phyloP scores from a whole-genome alignment of 1,140 invertebrate species.

The Eumeta japonica region DNA sequence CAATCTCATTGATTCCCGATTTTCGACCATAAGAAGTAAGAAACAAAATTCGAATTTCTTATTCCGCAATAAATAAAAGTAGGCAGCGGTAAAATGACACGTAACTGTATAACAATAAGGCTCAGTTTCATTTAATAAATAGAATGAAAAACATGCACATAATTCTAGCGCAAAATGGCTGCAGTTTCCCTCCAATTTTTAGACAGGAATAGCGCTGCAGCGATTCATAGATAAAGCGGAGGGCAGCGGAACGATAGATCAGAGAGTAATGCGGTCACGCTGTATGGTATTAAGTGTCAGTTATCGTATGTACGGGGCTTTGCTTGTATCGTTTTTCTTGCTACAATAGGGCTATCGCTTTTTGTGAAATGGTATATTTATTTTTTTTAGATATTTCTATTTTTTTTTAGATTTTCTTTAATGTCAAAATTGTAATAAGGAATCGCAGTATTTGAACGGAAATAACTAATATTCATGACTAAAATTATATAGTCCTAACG shows the following conservation, averaged over 20 bases:
- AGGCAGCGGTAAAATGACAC: too few relatives aligned
- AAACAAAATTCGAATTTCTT: conserved; percentile 15
- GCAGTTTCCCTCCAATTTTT: conserved; percentile 35
- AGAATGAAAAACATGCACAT: conserved; percentile 7
- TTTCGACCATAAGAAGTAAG: conserved; percentile 19
- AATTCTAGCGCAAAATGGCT: conserved; percentile 21
- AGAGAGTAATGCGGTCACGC: conserved; percentile 55
- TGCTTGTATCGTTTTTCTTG: too few relatives aligned
- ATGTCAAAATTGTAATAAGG: too few relatives aligned
- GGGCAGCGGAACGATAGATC: conserved; percentile 41
- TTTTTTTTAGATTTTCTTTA: too few relatives aligned
- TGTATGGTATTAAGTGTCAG: conserved; percentile 57
- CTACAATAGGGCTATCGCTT: too few relatives aligned
- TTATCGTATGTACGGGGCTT: conserved; percentile 53
- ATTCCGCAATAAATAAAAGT: conserved; percentile 7
- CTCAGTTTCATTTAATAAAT: too few relatives aligned
- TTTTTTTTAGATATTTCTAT: too few relatives aligned
- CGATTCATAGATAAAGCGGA: conserved; percentile 44
- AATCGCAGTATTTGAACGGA: too few relatives aligned
- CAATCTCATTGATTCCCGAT: conserved; percentile 20
- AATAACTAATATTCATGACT: too few relatives aligned
- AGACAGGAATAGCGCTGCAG: conserved; percentile 25
- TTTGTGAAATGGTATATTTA: too few relatives aligned
- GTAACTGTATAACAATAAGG: too few relatives aligned
- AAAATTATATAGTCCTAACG: too few relatives aligned